Conservation (phyloP, 2,113 vertebrate genomes). For the Nesoenas mayeri region DNA sequence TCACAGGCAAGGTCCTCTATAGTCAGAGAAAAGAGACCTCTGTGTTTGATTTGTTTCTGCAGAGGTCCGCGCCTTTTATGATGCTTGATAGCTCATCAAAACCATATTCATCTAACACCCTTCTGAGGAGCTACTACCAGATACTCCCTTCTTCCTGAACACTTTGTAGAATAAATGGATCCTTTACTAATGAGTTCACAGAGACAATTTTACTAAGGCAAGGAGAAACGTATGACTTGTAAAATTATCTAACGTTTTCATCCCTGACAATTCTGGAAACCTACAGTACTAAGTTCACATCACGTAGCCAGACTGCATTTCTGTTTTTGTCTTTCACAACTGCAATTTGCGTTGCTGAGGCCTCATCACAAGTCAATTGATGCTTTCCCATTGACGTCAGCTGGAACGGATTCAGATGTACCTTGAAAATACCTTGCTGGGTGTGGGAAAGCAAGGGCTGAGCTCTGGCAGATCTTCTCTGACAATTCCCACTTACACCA, state of each 20-base stretch:
- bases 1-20: not conserved
- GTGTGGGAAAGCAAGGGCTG: not conserved
- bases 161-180: not conserved
- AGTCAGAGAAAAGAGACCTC: not conserved
- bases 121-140: not conserved
- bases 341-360: not conserved
- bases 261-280: not conserved
- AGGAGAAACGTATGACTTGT: not conserved
- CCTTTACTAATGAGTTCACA: not conserved
- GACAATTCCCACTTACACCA: not conserved
- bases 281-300: not conserved
- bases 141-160: not conserved
- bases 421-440: not conserved
- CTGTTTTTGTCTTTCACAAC: not conserved
- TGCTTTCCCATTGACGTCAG: not conserved
- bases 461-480: not conserved
- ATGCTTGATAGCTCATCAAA: not conserved
- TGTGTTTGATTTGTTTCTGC: not conserved
- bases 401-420: fast-evolving
- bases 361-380: not conserved
- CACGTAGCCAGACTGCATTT: not conserved
- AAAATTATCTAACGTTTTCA: not conserved
- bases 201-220: not conserved
- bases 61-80: not conserved
- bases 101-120: not conserved